A percentile compares a stretch with the other conserved stretches of the same genome.
Conservation (phyloP, 2,888 invertebrate genomes). For the Leptinotarsa rubiginosa region DNA sequence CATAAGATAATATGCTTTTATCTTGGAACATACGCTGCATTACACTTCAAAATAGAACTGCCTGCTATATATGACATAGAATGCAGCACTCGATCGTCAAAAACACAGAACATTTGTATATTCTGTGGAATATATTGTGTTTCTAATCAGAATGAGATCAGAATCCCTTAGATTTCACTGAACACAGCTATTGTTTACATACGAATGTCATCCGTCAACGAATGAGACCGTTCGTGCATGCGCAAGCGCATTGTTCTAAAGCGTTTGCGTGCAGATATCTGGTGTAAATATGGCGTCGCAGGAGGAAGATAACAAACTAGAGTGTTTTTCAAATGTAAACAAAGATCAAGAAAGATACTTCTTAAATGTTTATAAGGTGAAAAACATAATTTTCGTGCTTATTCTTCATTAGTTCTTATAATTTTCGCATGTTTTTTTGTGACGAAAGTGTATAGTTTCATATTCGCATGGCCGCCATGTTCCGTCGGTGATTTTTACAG, state of each 20-base stretch:
- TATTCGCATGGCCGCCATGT: slow-evolving; percentile 66
- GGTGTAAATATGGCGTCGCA: slow-evolving; percentile 66
- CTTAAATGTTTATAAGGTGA: slow-evolving; percentile 65
- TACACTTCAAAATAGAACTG: too few relatives aligned
- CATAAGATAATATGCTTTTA: too few relatives aligned
- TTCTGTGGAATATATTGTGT: too few relatives aligned
- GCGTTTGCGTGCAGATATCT: slow-evolving; percentile 57
- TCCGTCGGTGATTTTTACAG: slow-evolving; percentile 58
- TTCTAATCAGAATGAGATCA: too few relatives aligned
- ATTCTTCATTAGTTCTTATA: slow-evolving; percentile 61
- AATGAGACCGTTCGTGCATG: slow-evolving; percentile 8
- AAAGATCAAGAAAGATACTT: slow-evolving; percentile 63
- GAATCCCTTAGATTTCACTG: too few relatives aligned
- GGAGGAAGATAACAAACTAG: slow-evolving; percentile 64
- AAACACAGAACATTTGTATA: too few relatives aligned
- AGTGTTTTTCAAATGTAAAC: slow-evolving; percentile 62
- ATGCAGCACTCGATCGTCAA: too few relatives aligned
- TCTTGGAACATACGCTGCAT: too few relatives aligned
- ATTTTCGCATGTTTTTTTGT: slow-evolving; percentile 63
- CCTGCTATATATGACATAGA: too few relatives aligned
- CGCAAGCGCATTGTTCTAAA: slow-evolving; percentile 45
- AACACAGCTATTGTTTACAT: slow-evolving; percentile 5
- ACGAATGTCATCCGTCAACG: slow-evolving; percentile 14
- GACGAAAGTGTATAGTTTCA: slow-evolving; percentile 61
- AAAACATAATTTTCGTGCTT: slow-evolving; percentile 62